Conservation (phyloP, 1,140 invertebrate species). For the Caenorhabditis brenneri region DNA sequence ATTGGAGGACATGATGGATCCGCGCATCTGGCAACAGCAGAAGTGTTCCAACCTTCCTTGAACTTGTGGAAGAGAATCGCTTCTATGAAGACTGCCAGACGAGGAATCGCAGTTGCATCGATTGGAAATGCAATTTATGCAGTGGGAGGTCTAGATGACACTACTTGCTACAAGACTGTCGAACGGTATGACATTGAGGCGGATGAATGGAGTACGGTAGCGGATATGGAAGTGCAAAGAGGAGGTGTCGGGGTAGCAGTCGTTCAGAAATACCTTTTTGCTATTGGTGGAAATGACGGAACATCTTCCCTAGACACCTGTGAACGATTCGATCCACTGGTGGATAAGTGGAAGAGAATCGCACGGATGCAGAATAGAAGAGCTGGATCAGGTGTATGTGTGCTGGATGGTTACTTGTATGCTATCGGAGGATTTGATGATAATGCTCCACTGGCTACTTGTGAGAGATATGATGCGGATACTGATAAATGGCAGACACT, state of each 20-base stretch:
- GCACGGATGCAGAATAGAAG: conserved; percentile 59
- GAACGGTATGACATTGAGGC: conserved; percentile 62
- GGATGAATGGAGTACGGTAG: conserved; percentile 59
- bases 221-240: conserved; percentile 59
- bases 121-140: conserved; percentile 87
- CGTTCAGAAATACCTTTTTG: conserved; percentile 77
- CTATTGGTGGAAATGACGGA: conserved; percentile 82
- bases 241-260: conserved; percentile 63
- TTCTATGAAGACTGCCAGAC: conserved; percentile 86
- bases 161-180: conserved; percentile 75
- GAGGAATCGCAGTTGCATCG: conserved; percentile 91
- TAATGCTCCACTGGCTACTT: conserved; percentile 84
- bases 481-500: conserved; percentile 83
- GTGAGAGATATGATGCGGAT: conserved; percentile 83
- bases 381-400: conserved; percentile 62
- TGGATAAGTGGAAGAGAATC: conserved; percentile 85
- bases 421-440: conserved; percentile 91
- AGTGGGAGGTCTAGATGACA: conserved; percentile 91
- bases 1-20: conserved; percentile 90
- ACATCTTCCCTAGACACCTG: conserved; percentile 81
- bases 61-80: conserved; percentile 96
- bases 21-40: conserved; percentile 82
- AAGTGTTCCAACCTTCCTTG: conserved; percentile 88
- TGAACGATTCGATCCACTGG: conserved; percentile 80
- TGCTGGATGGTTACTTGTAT: conserved; percentile 76